Percentiles rank a stretch among this genome's conserved stretches.
Conservation (phyloP, 2,888 invertebrate species). For the Agriopis marginaria region DNA sequence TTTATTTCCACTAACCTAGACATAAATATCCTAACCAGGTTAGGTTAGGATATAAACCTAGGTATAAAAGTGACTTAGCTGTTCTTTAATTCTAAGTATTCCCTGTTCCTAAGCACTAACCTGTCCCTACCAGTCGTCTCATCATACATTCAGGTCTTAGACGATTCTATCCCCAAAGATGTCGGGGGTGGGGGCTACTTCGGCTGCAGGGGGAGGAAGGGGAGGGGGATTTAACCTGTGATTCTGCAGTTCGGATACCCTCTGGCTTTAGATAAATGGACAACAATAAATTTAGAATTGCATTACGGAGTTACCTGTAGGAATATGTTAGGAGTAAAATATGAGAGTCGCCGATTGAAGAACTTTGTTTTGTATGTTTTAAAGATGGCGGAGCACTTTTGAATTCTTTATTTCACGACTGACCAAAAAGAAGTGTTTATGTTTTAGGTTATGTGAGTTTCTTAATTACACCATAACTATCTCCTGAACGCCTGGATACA, state of each 20-base stretch:
- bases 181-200: not conserved
- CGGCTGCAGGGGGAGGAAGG: not conserved
- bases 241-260: slow-evolving; percentile 47
- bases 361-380: not conserved
- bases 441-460: too few species aligned
- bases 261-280: slow-evolving; percentile 48
- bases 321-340: slow-evolving; percentile 22
- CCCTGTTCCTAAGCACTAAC: slow-evolving; percentile 14
- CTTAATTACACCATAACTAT: too few species aligned
- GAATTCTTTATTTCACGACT: too few species aligned
- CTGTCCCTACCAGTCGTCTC: slow-evolving; percentile 11
- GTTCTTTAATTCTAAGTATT: not conserved
- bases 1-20: too few species aligned
- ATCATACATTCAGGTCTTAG: slow-evolving; percentile 47
- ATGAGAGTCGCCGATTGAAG: not conserved
- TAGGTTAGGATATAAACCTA: too few species aligned
- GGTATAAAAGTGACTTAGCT: too few species aligned
- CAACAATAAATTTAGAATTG: slow-evolving; percentile 50
- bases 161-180: slow-evolving; percentile 34
- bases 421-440: too few species aligned
- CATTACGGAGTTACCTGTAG: slow-evolving; percentile 37
- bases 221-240: slow-evolving; percentile 28
- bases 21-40: too few species aligned
- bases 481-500: too few species aligned
- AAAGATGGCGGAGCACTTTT: too few species aligned